Base-by-base conservation (phyloP, 2,113 vertebrate genomes). In the Procavia capensis region DNA sequence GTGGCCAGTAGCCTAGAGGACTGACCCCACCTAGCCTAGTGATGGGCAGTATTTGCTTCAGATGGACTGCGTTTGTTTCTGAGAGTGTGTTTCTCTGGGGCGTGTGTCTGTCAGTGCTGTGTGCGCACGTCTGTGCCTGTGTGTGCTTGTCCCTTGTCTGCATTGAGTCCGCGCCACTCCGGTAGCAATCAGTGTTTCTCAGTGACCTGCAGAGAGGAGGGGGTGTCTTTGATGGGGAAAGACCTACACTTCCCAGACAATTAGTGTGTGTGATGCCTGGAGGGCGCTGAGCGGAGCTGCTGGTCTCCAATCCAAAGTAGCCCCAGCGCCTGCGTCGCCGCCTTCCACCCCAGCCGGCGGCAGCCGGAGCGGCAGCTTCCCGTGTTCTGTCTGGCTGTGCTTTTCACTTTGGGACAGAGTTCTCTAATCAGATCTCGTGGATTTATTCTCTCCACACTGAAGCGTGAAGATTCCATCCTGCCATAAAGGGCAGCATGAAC, bases 281-380 rank as follows among this genome's bases (percentile, higher is more conserved):
- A 95, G 98, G 81, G 27, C 94, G 3, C 96, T 17, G 92, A n/a
- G 41, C 96, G 93, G 1, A 87, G 98, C 93, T 34, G 96, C 96
- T 64, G 1, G 83, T 91, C 98, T 98, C 98, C 22, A 80, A 96
- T 90, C 97, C 74, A 90, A 88, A 97, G 98, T 98, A 90, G 97
- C 87, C 95, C 85, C 97, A 92, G 98, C 82, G 95, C 98, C 97
- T 94, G 98, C 97, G 27, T 97, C 97, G 97, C 97, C 94, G 98
- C 97, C 27, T 97, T 97, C 97, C 39, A 74, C 97, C 96, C 94
- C 96, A 93, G 97, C 98, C 96, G 93, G 97, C 98, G 27, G 98
- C 98, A 95, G 98, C 59, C 87, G 1, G 92, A 72, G 98, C 98
- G 97, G 98, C 95, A 63, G 98, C 97, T 95, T 91, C 79, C 96